phyloP scores from a whole-genome alignment of 23 tunicate genomes.

The Ciona savignyi region DNA sequence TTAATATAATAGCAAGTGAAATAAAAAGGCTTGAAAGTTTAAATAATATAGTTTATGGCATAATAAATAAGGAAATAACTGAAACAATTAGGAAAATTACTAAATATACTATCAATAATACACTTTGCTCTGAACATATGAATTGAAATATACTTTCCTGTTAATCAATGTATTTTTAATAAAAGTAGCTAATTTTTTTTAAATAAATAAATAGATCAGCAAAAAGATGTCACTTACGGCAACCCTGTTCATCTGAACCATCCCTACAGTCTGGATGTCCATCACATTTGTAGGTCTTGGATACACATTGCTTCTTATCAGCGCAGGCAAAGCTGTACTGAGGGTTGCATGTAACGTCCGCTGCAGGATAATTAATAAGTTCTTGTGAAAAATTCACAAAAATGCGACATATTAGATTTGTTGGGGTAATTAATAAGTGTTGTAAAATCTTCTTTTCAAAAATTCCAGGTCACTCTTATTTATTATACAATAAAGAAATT shows the following conservation, averaged over 20 bases:
- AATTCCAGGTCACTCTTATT: neutral
- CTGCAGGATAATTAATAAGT: too few relatives aligned
- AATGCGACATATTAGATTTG: neutral
- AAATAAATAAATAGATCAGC: neutral
- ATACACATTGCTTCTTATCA: constrained; percentile 34
- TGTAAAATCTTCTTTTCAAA: neutral
- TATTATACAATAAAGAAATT: neutral
- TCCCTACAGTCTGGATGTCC: constrained; percentile 65
- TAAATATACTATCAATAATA: too few relatives aligned
- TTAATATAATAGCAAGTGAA: neutral
- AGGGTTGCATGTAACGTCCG: constrained; percentile 35
- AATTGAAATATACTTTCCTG: neutral
- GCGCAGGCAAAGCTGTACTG: constrained; percentile 36
- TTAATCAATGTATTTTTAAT: too few relatives aligned
- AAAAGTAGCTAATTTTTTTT: too few relatives aligned
- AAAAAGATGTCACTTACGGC: constrained; percentile 53
- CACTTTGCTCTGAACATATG: too few relatives aligned
- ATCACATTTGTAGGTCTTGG: constrained; percentile 41
- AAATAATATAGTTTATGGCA: too few relatives aligned
- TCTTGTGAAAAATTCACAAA: neutral
- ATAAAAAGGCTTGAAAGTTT: too few relatives aligned
- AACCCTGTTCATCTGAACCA: constrained; percentile 74
- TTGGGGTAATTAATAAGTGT: neutral
- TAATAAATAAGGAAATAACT: too few relatives aligned
- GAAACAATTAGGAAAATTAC: too few relatives aligned